Conservation (phyloP, 1,140 invertebrate species). For the Anagrus nilaparvatae region DNA sequence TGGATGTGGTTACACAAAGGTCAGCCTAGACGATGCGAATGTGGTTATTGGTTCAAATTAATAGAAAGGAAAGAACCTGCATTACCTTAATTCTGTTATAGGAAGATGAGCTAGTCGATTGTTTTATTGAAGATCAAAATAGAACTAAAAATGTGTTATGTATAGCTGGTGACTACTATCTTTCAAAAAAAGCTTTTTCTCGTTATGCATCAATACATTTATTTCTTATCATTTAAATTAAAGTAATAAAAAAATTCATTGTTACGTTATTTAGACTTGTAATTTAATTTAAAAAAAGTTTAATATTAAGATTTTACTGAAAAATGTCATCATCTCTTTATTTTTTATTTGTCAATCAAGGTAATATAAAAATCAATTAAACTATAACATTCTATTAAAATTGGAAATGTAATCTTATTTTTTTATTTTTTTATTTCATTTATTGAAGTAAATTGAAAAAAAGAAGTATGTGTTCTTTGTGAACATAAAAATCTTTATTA, state of each 20-base stretch:
- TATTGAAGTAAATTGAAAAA: too few species aligned
- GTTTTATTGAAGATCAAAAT: too few species aligned
- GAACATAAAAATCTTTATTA: too few species aligned
- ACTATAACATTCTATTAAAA: too few species aligned
- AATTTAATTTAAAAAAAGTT: constrained; percentile 6
- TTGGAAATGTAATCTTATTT: too few species aligned
- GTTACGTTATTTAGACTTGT: not conserved
- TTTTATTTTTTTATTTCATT: too few species aligned
- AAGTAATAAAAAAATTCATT: constrained; percentile 1
- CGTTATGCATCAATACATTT: not conserved
- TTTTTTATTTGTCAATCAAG: too few species aligned
- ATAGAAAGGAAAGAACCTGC: constrained; percentile 30
- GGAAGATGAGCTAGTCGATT: constrained; percentile 28
- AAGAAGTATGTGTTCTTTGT: too few species aligned
- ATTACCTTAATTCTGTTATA: constrained; percentile 6
- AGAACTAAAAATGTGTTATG: not conserved
- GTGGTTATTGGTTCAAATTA: constrained; percentile 94
- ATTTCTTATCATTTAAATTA: not conserved
- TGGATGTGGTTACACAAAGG: constrained; percentile 94
- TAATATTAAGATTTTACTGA: not conserved
- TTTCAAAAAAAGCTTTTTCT: not conserved
- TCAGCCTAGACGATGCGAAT: constrained; percentile 81
- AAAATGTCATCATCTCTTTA: constrained; percentile 1
- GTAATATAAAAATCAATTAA: too few species aligned
- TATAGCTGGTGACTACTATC: not conserved